phyloP scores from a whole-genome alignment of 2,113 vertebrate species.

The Neogobius melanostomus region DNA sequence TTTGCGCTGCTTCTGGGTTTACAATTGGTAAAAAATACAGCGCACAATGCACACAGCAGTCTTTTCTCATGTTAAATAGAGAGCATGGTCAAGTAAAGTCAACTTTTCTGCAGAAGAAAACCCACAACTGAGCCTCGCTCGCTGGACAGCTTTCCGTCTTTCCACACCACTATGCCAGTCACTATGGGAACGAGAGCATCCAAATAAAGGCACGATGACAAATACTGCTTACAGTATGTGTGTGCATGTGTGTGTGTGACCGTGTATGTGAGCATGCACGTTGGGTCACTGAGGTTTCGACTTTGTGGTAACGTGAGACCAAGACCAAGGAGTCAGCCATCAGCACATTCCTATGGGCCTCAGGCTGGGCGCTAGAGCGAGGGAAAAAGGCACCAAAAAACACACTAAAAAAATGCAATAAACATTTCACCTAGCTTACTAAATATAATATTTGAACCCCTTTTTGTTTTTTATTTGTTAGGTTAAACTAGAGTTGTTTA shows the following conservation, averaged over 20 bases:
- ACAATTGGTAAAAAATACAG: background rate
- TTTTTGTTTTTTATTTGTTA: background rate
- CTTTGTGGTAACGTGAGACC: slow-evolving; percentile 71
- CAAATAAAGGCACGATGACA: slow-evolving; percentile 69
- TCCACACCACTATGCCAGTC: slow-evolving; percentile 50
- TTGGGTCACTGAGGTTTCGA: slow-evolving; percentile 73
- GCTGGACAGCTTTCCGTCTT: slow-evolving; percentile 64
- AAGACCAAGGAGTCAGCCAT: slow-evolving; percentile 67
- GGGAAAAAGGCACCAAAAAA: background rate
- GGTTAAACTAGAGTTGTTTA: slow-evolving; percentile 15
- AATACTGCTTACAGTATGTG: slow-evolving; percentile 45
- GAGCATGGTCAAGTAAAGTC: slow-evolving; percentile 18
- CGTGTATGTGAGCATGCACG: slow-evolving; percentile 27
- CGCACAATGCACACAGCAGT: background rate
- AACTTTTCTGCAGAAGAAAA: slow-evolving; percentile 21
- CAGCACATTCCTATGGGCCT: slow-evolving; percentile 78
- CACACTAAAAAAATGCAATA: slow-evolving; percentile 25
- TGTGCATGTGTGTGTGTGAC: slow-evolving; percentile 26
- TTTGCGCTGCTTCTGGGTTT: too few relatives aligned
- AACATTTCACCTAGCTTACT: slow-evolving; percentile 42
- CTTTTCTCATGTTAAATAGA: background rate
- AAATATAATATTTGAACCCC: slow-evolving; percentile 9
- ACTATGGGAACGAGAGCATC: slow-evolving; percentile 60
- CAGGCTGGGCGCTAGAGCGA: slow-evolving; percentile 25
- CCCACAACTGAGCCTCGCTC: slow-evolving; percentile 25